phyloP scores from a whole-genome alignment of 2,113 vertebrate genomes.

The Serilophus lunatus region DNA sequence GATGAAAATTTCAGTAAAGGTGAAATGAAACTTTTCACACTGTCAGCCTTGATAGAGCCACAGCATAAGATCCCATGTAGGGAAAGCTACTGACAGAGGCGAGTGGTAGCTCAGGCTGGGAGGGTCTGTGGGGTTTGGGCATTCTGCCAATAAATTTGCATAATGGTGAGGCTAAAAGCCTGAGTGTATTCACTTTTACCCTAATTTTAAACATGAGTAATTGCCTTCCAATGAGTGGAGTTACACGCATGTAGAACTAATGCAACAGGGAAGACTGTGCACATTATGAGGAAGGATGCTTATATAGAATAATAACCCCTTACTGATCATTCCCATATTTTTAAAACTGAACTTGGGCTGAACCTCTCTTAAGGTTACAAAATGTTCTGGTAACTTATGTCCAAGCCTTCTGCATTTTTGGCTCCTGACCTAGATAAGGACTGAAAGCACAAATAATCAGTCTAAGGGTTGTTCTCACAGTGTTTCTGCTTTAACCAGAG shows the following conservation, averaged over 20 bases:
- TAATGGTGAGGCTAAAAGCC: slow-evolving; percentile 29
- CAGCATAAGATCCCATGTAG: neutral
- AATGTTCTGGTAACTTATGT: slow-evolving; percentile 5
- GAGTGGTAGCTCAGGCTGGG: neutral
- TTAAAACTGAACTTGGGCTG: slow-evolving; percentile 61
- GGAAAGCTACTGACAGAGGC: neutral
- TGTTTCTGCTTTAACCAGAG: neutral
- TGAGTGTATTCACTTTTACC: slow-evolving; percentile 19
- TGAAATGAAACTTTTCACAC: neutral
- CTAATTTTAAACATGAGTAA: slow-evolving; percentile 42
- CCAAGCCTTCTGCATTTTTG: slow-evolving; percentile 21
- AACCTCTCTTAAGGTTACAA: slow-evolving; percentile 35
- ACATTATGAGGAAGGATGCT: neutral
- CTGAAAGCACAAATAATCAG: slow-evolving; percentile 19
- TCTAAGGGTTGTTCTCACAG: neutral
- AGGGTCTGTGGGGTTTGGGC: neutral
- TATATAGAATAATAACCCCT: neutral
- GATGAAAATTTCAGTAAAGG: neutral
- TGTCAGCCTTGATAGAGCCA: neutral
- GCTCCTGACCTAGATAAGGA: slow-evolving; percentile 16
- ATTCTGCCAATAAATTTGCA: neutral
- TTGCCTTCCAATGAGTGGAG: slow-evolving; percentile 23
- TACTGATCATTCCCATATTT: neutral
- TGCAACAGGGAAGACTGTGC: neutral
- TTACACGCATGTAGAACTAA: slow-evolving; percentile 17